Evolutionary conservation across 2,113 vertebrate genomes (phyloP), one percentile per base, ranked within the genome.

Genomic region (Polypterus bichir): DNA sequence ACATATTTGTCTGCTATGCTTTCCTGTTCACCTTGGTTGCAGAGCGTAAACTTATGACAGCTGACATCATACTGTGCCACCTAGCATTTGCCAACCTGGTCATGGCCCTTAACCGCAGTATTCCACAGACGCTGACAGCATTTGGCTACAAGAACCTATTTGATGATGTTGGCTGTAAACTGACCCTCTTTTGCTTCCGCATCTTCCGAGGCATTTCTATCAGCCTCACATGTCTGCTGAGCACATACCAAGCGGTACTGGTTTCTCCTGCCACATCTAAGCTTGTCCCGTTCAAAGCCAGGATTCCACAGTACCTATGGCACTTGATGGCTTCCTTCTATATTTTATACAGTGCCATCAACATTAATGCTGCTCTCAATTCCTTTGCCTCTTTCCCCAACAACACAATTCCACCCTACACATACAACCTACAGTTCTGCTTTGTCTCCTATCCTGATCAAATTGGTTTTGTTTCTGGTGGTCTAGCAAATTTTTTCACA

Each of bases 161-260:
- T 8, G 63, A 48, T 7, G 63, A 69, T 11, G 7, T 27, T 7
- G 59, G 64, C 9, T 65, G 64, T 46, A 69, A 62, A 47, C 47
- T 69, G 44, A 27, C 62, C 9, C 59, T 69, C 53, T 69, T 62
- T 57, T 59, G 27, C 5, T 63, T 61, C 60, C 62, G 67, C 59
- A 61, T 61, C 6, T 65, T 47, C 47, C 61, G 67, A 49, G 63
- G 63, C n/a, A 59, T 68, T 63, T 68, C 59, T 6, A 68, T 65
- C 46, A 61, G 62, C 9, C 6, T 68, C 48, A 68, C 67, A 10
- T 65, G 59, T 49, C 61, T 68, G 9, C 63, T 65, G 4, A 68
- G 67, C 44, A 54, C 55, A 4, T 61, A 64, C 51, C 64, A 69
- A n/a, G 59, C 63, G 44, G 51, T 69, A 5, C 46, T 48, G 11